A percentile compares a stretch with the other conserved stretches of the same genome.
Conservation (phyloP, 2,113 vertebrate genomes). For the Menura novaehollandiae region DNA sequence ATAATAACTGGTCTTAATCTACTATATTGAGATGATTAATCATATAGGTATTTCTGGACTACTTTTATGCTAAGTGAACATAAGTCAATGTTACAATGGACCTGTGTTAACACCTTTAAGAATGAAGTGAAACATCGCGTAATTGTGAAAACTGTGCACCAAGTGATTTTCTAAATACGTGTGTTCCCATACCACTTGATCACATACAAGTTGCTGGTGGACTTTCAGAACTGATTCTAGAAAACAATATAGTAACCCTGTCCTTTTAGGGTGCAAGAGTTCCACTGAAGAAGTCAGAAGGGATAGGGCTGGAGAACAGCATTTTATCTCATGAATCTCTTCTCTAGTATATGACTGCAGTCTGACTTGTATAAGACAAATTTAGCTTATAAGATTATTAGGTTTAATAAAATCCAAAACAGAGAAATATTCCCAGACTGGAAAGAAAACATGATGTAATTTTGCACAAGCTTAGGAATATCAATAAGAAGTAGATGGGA, state of each 20-base stretch:
- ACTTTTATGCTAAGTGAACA: background rate
- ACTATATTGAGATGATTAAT: background rate
- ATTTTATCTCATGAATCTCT: background rate
- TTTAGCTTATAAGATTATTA: background rate
- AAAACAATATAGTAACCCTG: background rate
- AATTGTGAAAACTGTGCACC: background rate
- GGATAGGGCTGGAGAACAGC: background rate
- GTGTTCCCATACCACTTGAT: background rate
- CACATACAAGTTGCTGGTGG: background rate
- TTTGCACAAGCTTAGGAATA: background rate
- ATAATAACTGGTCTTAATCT: background rate
- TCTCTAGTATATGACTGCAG: background rate
- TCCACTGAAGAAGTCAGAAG: background rate
- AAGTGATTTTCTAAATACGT: background rate
- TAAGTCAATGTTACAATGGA: background rate
- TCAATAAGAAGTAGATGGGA: conserved; percentile 21
- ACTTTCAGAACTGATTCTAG: background rate
- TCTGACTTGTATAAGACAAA: background rate
- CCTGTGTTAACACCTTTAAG: background rate
- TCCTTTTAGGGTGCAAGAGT: background rate
- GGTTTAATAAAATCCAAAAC: conserved; percentile 16
- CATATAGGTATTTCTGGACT: background rate
- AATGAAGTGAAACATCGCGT: background rate
- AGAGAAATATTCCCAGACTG: background rate
- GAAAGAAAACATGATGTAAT: background rate